phyloP scores from a whole-genome alignment of 2,113 vertebrate genomes.

The Anguilla rostrata region DNA sequence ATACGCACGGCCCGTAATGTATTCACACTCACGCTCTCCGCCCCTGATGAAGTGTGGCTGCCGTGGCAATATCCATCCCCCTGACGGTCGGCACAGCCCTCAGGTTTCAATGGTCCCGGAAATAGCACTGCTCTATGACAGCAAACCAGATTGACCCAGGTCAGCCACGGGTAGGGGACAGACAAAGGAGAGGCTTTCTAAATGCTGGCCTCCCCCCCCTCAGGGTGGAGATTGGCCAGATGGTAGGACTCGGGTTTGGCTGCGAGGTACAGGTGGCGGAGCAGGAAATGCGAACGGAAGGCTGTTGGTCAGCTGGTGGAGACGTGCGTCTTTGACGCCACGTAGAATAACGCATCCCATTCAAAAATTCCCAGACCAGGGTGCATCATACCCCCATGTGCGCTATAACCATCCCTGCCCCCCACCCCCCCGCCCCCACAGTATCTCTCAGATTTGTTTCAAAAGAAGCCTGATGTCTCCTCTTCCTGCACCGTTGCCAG shows the following conservation, averaged over 20 bases:
- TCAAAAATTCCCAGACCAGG: not conserved
- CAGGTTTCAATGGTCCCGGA: not conserved
- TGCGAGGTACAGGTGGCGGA: not conserved
- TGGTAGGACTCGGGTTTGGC: not conserved
- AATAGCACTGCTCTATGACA: not conserved
- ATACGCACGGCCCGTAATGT: not conserved
- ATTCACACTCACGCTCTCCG: not conserved
- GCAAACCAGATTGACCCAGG: not conserved
- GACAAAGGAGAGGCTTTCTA: not conserved
- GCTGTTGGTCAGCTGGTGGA: not conserved
- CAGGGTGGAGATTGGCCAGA: not conserved
- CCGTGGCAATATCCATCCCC: not conserved
- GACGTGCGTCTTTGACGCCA: not conserved
- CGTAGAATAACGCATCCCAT: not conserved
- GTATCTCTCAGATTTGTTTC: not conserved
- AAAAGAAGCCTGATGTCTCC: not conserved
- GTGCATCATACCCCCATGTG: not conserved
- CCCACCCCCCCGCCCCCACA: not conserved
- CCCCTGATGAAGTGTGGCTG: not conserved
- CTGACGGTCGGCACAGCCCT: not conserved
- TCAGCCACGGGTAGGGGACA: not conserved
- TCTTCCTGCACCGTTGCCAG: not conserved
- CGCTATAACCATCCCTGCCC: not conserved
- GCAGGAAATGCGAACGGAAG: not conserved
- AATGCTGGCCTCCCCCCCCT: too few species aligned